Percentiles rank a stretch among this genome's conserved stretches.
Conservation (phyloP, 2,888 invertebrate species). For the Adelognathus sp. region DNA sequence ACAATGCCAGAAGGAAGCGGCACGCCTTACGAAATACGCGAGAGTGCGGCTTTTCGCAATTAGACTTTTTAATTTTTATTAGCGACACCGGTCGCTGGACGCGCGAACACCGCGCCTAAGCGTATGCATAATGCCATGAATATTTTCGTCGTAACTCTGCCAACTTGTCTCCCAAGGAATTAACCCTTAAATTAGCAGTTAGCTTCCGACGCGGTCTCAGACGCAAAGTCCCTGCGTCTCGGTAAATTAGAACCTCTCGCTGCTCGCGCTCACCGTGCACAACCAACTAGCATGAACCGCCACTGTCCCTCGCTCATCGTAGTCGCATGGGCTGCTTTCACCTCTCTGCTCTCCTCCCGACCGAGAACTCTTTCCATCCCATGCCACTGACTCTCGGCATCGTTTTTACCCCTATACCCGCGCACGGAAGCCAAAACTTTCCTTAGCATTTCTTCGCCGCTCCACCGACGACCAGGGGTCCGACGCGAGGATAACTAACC, state of each 20-base stretch:
- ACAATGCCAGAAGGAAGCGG: slow-evolving; percentile 43
- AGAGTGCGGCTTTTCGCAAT: slow-evolving; percentile 69
- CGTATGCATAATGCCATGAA: slow-evolving; percentile 82
- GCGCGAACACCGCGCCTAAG: slow-evolving; percentile 73
- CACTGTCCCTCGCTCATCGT: slow-evolving; percentile 52
- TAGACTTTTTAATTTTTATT: slow-evolving; percentile 82
- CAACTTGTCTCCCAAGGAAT: slow-evolving; percentile 82
- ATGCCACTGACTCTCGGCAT: slow-evolving; percentile 40
- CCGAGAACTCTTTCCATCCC: slow-evolving; percentile 70
- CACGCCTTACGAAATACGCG: slow-evolving; percentile 47
- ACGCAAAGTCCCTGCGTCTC: slow-evolving; percentile 79
- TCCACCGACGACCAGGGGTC: slow-evolving; percentile 21
- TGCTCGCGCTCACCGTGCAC: slow-evolving; percentile 60
- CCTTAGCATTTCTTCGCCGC: slow-evolving; percentile 43
- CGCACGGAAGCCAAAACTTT: slow-evolving; percentile 51
- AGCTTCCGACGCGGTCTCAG: slow-evolving; percentile 76
- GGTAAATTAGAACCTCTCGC: slow-evolving; percentile 79
- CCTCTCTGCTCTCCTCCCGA: slow-evolving; percentile 60
- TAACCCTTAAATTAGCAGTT: slow-evolving; percentile 82
- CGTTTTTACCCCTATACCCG: slow-evolving; percentile 34
- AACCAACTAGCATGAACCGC: slow-evolving; percentile 40
- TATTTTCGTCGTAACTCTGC: slow-evolving; percentile 81
- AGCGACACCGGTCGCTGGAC: slow-evolving; percentile 71
- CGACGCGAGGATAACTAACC: slow-evolving; percentile 33
- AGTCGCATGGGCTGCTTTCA: slow-evolving; percentile 54